Evolutionary conservation across 2,888 invertebrate species (phyloP), one percentile per base, ranked within the genome.

Genomic region (Siphlonurus alternatus): DNA sequence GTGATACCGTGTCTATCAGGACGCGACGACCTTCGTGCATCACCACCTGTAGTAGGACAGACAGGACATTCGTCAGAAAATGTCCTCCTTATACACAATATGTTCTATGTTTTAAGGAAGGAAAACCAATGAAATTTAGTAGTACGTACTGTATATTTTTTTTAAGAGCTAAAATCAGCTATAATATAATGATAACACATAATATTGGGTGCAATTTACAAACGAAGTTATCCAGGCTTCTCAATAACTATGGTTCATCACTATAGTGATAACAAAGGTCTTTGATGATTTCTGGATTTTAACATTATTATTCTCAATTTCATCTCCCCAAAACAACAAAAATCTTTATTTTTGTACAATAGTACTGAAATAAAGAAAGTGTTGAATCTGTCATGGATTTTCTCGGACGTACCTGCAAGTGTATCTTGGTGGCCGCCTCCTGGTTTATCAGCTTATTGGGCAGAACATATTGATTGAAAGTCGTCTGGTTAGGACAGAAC

Each of bases 401-500:
- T n/a, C n/a, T n/a, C n/a, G n/a, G n/a, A n/a, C 25, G 24, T 61
- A 64, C 64, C 65, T 65, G 65, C 18, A 65, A 59, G 53, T 65
- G 65, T n/a, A 65, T 65, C 59, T 65, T 65, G 23, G 62, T 59
- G n/a, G 62, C 56, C 15, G 65, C 65, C 53, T 65, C 65, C 5
- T 56, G 65, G 59, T 65, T 61, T 15, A 65, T 61, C 24, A 18
- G 56, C 56, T 65, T 65, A 23, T 59, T 20, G 24, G 65, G 65
- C 18, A 65, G 61, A 54, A 65, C 65, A 59, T 65, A 65, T 19
- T 65, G 65, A 38, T 65, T 65, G 51, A 65, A 65, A 2, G 62
- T 54, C 22, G 38, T 25, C 20, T 62, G 25, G 5, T 23, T 22
- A 25, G 62, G 65, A 38, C 62, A 65, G 25, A 61, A 65, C 7